Conservation (phyloP, 1,140 invertebrate genomes). For the Zophobas morio region DNA sequence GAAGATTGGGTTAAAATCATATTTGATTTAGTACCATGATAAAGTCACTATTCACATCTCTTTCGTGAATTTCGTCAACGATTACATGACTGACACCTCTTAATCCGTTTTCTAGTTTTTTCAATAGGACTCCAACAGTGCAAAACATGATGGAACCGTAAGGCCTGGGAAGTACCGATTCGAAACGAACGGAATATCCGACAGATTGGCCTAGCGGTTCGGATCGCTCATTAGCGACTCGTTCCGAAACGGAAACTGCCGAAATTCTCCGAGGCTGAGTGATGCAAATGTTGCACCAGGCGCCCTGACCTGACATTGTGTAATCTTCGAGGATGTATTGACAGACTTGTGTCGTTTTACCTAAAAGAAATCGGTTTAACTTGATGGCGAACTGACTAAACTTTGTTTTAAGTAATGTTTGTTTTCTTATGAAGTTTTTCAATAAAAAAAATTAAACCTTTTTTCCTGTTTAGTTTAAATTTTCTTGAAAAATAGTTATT, state of each 20-base stretch:
- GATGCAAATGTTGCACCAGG: slow-evolving; percentile 89
- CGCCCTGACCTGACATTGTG: slow-evolving; percentile 86
- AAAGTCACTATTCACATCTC: slow-evolving; percentile 97
- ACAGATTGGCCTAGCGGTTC: slow-evolving; percentile 88
- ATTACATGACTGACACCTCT: slow-evolving; percentile 92
- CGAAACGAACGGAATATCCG: slow-evolving; percentile 95
- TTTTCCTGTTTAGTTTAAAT: too few species aligned
- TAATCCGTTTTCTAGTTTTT: slow-evolving; percentile 90
- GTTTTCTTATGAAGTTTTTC: too few species aligned
- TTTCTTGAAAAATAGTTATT: too few species aligned
- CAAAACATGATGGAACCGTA: slow-evolving; percentile 96
- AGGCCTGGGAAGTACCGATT: slow-evolving; percentile 89
- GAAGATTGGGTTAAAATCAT: background rate
- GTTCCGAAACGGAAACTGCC: slow-evolving; percentile 93
- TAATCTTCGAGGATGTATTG: slow-evolving; percentile 98
- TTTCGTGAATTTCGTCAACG: slow-evolving; percentile 98
- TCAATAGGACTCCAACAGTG: slow-evolving; percentile 92
- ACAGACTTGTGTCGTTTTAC: slow-evolving; percentile 87
- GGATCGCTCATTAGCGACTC: slow-evolving; percentile 89
- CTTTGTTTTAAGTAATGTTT: too few species aligned
- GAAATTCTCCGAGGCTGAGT: slow-evolving; percentile 96
- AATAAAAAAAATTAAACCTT: too few species aligned
- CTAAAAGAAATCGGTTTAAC: slow-evolving; percentile 5
- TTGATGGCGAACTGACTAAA: background rate
- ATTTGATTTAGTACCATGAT: slow-evolving; percentile 77